Evolutionary conservation across 2,113 vertebrate species (phyloP).

Genomic region (Mola mola): DNA sequence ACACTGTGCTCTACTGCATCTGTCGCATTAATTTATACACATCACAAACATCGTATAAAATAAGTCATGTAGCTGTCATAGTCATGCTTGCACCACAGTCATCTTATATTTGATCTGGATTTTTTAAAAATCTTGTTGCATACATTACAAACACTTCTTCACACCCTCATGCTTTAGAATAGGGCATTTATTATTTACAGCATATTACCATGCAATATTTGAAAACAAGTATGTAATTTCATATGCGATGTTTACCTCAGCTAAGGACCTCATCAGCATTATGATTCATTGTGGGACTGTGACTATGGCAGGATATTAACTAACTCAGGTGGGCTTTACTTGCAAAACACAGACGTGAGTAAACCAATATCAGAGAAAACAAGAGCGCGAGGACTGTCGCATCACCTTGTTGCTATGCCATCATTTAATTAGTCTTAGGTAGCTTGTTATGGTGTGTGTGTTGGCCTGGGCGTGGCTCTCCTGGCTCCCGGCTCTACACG

Average conservation of each 20-base stretch:
- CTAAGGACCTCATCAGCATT: slow-evolving; percentile 51
- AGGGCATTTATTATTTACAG: slow-evolving; percentile 30
- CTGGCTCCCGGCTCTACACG: no score
- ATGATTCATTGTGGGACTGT: slow-evolving; percentile 24
- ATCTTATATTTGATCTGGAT: slow-evolving; percentile 1
- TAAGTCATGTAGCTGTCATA: no score
- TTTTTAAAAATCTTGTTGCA: slow-evolving; percentile 31
- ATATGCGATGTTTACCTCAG: slow-evolving; percentile 48
- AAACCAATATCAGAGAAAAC: slow-evolving; percentile 8
- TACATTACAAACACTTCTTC: slow-evolving; percentile 18
- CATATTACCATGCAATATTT: slow-evolving; percentile 6
- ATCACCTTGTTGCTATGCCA: slow-evolving; percentile 58
- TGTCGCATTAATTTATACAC: neutral
- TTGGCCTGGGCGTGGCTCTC: no score
- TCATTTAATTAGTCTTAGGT: slow-evolving; percentile 43
- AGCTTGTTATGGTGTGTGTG: no score
- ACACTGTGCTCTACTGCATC: no score
- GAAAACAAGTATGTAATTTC: slow-evolving; percentile 35
- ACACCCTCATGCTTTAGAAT: slow-evolving; percentile 1
- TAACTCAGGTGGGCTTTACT: slow-evolving; percentile 12
- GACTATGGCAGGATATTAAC: slow-evolving; percentile 8
- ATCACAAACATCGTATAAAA: slow-evolving; percentile 17
- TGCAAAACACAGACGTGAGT: slow-evolving; percentile 36
- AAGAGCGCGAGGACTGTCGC: slow-evolving; percentile 9
- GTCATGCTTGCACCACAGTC: neutral